Evolutionary conservation across 2,113 vertebrate genomes (phyloP).

Genomic region (Lasiurus cinereus): DNA sequence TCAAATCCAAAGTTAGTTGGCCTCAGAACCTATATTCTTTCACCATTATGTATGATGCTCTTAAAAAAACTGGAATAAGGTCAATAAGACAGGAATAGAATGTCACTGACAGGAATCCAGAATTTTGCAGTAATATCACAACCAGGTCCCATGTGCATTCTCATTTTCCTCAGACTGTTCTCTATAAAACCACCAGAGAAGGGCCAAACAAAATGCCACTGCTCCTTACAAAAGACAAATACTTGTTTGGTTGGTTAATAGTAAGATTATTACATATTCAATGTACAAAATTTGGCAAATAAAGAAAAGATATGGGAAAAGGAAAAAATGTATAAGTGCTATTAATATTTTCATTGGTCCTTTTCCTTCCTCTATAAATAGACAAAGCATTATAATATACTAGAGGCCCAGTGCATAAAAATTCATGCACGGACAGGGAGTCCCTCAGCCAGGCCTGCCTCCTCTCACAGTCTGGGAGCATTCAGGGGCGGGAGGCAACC

Average conservation of each 20-base stretch:
- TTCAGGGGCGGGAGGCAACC: too few relatives aligned
- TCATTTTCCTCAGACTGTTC: neutral
- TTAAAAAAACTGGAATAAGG: neutral
- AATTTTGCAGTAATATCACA: neutral
- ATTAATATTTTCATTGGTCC: neutral
- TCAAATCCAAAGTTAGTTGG: neutral
- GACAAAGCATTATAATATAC: neutral
- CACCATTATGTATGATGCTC: neutral
- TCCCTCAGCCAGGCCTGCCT: too few relatives aligned
- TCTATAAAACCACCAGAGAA: neutral
- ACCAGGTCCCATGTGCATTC: too few relatives aligned
- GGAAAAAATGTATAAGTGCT: neutral
- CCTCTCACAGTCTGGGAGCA: too few relatives aligned
- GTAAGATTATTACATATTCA: neutral
- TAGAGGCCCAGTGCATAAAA: too few relatives aligned
- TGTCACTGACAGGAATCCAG: neutral
- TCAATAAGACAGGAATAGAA: neutral
- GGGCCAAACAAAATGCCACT: neutral
- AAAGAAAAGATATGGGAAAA: neutral
- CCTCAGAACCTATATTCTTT: neutral
- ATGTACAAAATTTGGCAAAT: slow-evolving; percentile 3
- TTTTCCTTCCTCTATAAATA: neutral
- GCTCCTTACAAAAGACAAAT: neutral
- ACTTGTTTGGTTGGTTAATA: neutral
- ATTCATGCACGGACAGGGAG: too few relatives aligned